Percentiles rank a stretch among this genome's conserved stretches.
Evolutionary conservation across 2,113 vertebrate genomes (phyloP).

Genomic region (Anolis carolinensis): DNA sequence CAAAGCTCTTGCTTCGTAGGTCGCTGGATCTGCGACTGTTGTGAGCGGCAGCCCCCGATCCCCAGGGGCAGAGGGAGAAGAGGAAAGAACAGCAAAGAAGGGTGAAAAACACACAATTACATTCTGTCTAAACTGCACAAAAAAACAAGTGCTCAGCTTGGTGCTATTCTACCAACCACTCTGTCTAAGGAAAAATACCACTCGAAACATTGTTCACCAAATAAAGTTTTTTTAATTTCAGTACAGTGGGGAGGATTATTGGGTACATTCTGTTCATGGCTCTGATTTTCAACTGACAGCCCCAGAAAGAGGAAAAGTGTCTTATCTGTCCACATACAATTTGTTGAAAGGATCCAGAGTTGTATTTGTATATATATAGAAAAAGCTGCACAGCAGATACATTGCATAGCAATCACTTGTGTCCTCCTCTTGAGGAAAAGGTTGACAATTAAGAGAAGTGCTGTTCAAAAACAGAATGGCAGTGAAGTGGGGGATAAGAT

Average conservation of each 20-base stretch:
- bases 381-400: constrained; percentile 41
- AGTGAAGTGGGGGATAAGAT: no score
- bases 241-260: constrained; percentile 49
- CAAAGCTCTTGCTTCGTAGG: constrained; percentile 79
- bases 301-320: background rate
- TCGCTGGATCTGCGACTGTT: constrained; percentile 96
- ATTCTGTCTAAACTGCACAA: constrained; percentile 56
- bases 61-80: constrained; percentile 90
- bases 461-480: background rate
- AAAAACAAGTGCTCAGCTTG: constrained; percentile 66
- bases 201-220: constrained; percentile 71
- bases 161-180: constrained; percentile 77
- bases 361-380: constrained; percentile 39
- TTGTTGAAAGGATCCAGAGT: constrained; percentile 38
- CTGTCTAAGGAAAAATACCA: constrained; percentile 67
- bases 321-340: background rate
- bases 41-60: constrained; percentile 84
- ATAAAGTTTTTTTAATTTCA: constrained; percentile 75
- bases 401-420: constrained; percentile 59
- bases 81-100: constrained; percentile 89
- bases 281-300: constrained; percentile 29
- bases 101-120: constrained; percentile 64
- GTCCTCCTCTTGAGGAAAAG: constrained; percentile 32
- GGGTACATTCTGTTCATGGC: background rate
- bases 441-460: constrained; percentile 8